A percentile compares a stretch with the other conserved stretches of the same genome.
phyloP scores from a whole-genome alignment of 2,888 invertebrate genomes.

The Lamellibrachia columna region DNA sequence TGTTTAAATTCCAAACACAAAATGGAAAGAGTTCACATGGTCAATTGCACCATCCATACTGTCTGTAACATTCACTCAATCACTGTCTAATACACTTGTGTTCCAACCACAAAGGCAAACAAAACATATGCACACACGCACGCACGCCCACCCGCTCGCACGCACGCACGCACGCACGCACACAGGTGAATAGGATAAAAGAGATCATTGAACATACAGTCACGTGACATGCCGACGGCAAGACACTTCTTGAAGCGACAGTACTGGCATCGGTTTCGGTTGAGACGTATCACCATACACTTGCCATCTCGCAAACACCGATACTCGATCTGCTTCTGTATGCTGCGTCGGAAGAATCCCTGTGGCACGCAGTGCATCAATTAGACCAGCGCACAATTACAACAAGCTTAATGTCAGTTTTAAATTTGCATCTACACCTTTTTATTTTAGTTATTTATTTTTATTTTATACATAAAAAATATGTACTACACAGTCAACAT shows the following conservation, averaged over 20 bases:
- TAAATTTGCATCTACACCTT: too few species aligned
- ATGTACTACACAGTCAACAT: too few species aligned
- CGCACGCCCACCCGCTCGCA: neutral
- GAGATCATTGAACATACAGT: conserved; percentile 43
- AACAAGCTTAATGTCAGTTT: neutral
- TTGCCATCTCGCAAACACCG: conserved; percentile 58
- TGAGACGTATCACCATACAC: conserved; percentile 60
- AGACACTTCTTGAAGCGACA: conserved; percentile 64
- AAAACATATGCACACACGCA: neutral
- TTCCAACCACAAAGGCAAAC: neutral
- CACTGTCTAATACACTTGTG: neutral
- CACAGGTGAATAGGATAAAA: neutral
- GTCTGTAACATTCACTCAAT: neutral
- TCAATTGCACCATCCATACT: neutral
- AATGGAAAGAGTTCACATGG: neutral
- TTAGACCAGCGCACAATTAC: neutral
- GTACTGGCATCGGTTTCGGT: conserved; percentile 63
- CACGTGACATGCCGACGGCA: conserved; percentile 64
- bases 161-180: neutral
- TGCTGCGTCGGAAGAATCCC: conserved; percentile 64
- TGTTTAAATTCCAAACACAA: neutral
- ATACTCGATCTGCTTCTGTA: conserved; percentile 63
- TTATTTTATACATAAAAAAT: too few species aligned
- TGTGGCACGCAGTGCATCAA: conserved; percentile 32
- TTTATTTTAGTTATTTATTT: too few species aligned